Evolutionary conservation across 1,140 invertebrate genomes (phyloP).

Genomic region (Steinernema khuongi): DNA sequence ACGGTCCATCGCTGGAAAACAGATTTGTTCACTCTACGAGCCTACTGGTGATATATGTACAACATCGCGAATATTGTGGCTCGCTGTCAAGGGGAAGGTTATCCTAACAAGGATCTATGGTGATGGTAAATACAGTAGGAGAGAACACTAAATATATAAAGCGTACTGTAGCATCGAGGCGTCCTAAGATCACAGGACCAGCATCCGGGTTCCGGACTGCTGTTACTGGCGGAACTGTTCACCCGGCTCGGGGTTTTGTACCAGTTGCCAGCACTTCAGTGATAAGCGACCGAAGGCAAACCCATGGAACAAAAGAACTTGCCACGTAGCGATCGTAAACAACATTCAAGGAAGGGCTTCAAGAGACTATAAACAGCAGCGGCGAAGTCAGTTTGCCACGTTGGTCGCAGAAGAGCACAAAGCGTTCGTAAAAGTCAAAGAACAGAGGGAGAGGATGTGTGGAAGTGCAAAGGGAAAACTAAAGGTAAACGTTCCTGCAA

Average conservation of each 20-base stretch:
- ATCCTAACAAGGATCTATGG: no score
- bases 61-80: background rate
- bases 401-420: background rate
- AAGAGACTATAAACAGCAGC: background rate
- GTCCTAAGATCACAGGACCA: no score
- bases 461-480: background rate
- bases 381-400: background rate
- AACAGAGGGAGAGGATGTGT: background rate
- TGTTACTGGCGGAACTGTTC: background rate
- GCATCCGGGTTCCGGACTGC: no score
- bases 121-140: no score
- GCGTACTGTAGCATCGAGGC: no score
- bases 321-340: slow-evolving; percentile 13
- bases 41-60: background rate
- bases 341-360: background rate
- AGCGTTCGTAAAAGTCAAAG: background rate
- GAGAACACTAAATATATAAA: no score
- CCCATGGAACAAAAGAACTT: background rate
- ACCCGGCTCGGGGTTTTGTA: no score
- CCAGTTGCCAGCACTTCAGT: background rate
- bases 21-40: background rate
- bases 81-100: background rate
- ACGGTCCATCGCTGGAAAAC: background rate
- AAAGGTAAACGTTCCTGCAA: background rate
- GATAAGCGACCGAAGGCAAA: background rate